Evolutionary conservation across 1,140 invertebrate genomes (phyloP).

Genomic region (Drosophila nigromelanica): DNA sequence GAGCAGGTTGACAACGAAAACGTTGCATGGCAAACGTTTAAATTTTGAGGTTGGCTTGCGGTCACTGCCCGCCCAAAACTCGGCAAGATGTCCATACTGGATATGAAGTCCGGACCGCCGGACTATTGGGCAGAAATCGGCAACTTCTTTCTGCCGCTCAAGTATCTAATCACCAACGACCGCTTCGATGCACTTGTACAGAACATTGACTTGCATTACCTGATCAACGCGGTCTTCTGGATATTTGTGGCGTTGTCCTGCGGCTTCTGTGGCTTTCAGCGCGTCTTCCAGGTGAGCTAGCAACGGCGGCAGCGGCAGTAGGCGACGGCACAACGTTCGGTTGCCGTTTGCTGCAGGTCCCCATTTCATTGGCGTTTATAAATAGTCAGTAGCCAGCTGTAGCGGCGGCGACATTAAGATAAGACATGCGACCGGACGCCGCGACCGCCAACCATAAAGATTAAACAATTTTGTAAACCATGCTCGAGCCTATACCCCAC

Average conservation of each 20-base stretch:
- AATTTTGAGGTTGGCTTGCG: slow-evolving; percentile 17
- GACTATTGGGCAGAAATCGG: slow-evolving; percentile 79
- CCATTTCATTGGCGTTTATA: slow-evolving; percentile 58
- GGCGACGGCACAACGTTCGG: slow-evolving; percentile 20
- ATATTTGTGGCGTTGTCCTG: slow-evolving; percentile 72
- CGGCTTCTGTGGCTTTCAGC: slow-evolving; percentile 72
- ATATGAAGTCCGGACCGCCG: slow-evolving; percentile 74
- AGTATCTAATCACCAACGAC: slow-evolving; percentile 78
- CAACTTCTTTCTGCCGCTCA: slow-evolving; percentile 79
- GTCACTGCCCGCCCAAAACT: neutral
- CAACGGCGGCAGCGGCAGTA: neutral
- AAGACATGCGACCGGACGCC: slow-evolving; percentile 6
- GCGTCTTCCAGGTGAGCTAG: slow-evolving; percentile 72
- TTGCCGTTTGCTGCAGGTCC: slow-evolving; percentile 47
- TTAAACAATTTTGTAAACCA: slow-evolving; percentile 14
- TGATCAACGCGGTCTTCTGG: slow-evolving; percentile 80
- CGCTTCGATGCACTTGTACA: slow-evolving; percentile 75
- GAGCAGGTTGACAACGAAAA: slow-evolving; percentile 31
- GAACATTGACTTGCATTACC: slow-evolving; percentile 78
- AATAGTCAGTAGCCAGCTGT: slow-evolving; percentile 61
- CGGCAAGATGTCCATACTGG: slow-evolving; percentile 70
- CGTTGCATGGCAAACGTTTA: slow-evolving; percentile 34
- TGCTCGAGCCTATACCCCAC: neutral
- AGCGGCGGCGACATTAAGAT: slow-evolving; percentile 3
- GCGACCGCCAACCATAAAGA: slow-evolving; percentile 18